Conservation (phyloP, 2,888 invertebrate species). For the Dioctria rufipes region DNA sequence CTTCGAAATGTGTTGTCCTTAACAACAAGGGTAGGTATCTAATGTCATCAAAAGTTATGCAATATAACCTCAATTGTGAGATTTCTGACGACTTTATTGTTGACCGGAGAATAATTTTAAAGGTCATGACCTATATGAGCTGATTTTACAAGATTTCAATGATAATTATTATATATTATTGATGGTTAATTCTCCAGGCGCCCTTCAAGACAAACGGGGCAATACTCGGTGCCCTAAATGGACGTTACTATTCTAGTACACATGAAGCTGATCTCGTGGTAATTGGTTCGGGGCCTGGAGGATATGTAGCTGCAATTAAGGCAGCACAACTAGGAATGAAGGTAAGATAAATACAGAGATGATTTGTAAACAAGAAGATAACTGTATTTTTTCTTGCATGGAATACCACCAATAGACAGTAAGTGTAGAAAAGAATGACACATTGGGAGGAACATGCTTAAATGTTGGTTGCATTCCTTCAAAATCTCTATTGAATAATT, state of each 20-base stretch:
- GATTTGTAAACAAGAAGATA: neutral
- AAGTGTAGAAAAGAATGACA: conserved; percentile 94
- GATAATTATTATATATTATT: neutral
- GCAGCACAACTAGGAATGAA: conserved; percentile 98
- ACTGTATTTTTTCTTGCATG: neutral
- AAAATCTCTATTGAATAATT: conserved; percentile 95
- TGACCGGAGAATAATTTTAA: neutral
- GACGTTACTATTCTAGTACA: conserved; percentile 79
- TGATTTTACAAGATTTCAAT: neutral
- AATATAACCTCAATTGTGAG: conserved; percentile 49
- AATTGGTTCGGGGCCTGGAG: conserved; percentile 98
- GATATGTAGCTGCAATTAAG: conserved; percentile 99
- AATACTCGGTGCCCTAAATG: conserved; percentile 69
- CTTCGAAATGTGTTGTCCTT: conserved; percentile 54
- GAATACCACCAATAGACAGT: conserved; percentile 81
- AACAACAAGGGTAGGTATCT: conserved; percentile 55
- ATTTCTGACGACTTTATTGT: neutral
- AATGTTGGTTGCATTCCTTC: conserved; percentile 99
- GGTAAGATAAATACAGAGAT: conserved; percentile 71
- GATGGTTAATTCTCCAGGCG: conserved; percentile 62
- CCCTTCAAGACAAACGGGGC: conserved; percentile 68
- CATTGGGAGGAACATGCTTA: conserved; percentile 97
- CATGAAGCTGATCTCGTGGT: conserved; percentile 95
- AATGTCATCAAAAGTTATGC: conserved; percentile 42
- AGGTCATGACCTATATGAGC: conserved; percentile 33